Evolutionary conservation across 1,140 invertebrate genomes (phyloP), one percentile per base, ranked within the genome.

Genomic region (Fopius arisanus): DNA sequence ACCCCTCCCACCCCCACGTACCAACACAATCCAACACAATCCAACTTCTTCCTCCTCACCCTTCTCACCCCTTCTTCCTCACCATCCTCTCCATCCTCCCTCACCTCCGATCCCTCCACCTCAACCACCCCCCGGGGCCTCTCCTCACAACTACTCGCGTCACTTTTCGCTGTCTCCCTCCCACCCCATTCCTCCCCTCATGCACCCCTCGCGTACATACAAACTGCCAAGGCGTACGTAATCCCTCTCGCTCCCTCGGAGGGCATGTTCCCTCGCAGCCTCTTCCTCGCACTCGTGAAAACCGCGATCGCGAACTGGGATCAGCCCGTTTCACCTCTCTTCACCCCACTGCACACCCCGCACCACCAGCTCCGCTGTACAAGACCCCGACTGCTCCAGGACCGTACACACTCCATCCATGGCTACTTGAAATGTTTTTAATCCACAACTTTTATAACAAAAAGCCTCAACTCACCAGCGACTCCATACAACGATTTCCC

Each of bases 351-450:
- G 59, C 78, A 74, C 59, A 63, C 63, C 78, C 81, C 75, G 77
- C 77, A 77, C 76, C 75, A 75, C 78, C 76, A 79, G 79, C 81
- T 84, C 78, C 81, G 79, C 79, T 78, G 80, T 80, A 74, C 78
- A 21, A 7, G 43, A 21, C 74, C 76, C 48, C 33, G 33, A 37
- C 74, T 70, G 19, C 54, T 28, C 40, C 83, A 84, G 79, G 78
- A 72, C 76, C 81, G 84, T 84, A 82, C 67, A 82, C 67, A 51
- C 63, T 68, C 31, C 65, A 28, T 29, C 19, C 43, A 16, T 1
- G n/a, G 43, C 14, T 51, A 19, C 43, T 51, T 51, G 43, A 51
- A 51, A 51, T 1, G n/a, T 51, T 41, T 37, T 43, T 37, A 31
- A 4, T n/a, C 37, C 65, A n/a, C 65, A 23, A 37, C 1, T 2